Evolutionary conservation across 2,888 invertebrate genomes (phyloP).

Genomic region (Tolmerus cingulatus): DNA sequence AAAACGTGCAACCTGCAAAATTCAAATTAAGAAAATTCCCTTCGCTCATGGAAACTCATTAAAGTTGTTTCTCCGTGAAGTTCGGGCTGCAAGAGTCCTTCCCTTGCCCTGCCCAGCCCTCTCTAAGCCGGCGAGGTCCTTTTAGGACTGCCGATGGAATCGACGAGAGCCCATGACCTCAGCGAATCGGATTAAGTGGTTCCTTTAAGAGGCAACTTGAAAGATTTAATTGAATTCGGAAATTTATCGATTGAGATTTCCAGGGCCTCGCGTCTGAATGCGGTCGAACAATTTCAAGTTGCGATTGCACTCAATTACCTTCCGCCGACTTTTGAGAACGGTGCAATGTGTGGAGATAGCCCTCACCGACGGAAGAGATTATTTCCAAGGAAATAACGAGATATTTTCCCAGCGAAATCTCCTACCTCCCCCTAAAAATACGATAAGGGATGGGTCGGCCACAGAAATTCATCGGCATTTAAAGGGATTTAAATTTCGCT

Average conservation of each 20-base stretch:
- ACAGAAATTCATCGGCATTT: not conserved
- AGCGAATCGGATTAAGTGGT: slow-evolving; percentile 47
- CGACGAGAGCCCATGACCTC: slow-evolving; percentile 9
- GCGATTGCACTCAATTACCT: slow-evolving; percentile 32
- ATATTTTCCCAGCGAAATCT: not conserved
- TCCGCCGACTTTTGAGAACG: not conserved
- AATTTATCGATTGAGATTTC: slow-evolving; percentile 48
- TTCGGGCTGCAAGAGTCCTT: not conserved
- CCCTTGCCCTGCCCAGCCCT: not conserved
- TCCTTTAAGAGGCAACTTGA: slow-evolving; percentile 47
- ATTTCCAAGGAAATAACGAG: slow-evolving; percentile 10
- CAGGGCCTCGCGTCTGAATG: slow-evolving; percentile 31
- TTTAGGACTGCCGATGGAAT: not conserved
- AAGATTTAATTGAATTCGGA: slow-evolving; percentile 50
- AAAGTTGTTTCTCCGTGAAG: slow-evolving; percentile 38
- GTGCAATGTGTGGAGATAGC: not conserved
- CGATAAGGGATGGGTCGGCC: not conserved
- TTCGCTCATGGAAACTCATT: slow-evolving; percentile 39
- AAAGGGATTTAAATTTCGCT: not conserved
- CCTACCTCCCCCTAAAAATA: not conserved
- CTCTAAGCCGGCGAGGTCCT: slow-evolving; percentile 4
- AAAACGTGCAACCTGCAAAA: slow-evolving; percentile 42
- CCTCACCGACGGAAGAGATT: not conserved
- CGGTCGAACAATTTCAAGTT: slow-evolving; percentile 35
- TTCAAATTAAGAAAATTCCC: slow-evolving; percentile 42